These are phyloP conservation scores for Siniperca undulata DNA, from an alignment of 2,797 vertebrate genomes.

Conservation along the genomic window DNA sequence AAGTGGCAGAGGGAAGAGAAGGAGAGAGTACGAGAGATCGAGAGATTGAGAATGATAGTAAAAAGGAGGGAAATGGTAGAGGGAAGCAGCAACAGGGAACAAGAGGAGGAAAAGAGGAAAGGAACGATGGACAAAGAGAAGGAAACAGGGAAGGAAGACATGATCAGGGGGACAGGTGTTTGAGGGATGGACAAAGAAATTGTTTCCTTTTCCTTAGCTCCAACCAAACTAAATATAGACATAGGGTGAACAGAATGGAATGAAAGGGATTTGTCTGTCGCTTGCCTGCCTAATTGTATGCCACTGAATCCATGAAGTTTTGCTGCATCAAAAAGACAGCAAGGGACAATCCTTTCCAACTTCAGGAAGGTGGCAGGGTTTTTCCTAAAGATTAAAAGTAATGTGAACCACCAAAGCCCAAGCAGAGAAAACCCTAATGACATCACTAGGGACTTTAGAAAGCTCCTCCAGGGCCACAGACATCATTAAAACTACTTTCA, in stretches of 20 bases:
- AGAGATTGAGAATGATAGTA: background rate
- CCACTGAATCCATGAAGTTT: background rate
- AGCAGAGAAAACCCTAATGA: constrained; percentile 21
- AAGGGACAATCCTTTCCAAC: background rate
- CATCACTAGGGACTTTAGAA: constrained; percentile 20
- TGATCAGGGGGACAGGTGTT: background rate
- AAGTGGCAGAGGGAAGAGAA: constrained; percentile 14
- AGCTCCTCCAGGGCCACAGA: background rate
- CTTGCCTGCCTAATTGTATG: background rate
- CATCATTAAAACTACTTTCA: constrained; percentile 21
- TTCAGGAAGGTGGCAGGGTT: background rate
- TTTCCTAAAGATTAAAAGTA: background rate
- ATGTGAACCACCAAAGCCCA: background rate
- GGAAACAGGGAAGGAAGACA: background rate
- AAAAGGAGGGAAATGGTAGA: background rate
- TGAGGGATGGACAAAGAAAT: background rate
- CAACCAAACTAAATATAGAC: constrained; percentile 21
- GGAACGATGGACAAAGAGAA: background rate
- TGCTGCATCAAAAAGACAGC: background rate
- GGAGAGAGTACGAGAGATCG: background rate
- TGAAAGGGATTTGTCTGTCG: constrained; percentile 5
- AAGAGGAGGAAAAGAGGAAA: background rate
- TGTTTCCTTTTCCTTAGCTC: background rate
- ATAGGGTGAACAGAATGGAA: background rate
- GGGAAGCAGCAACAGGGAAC: background rate